Percentiles rank a stretch among this genome's conserved stretches.
Evolutionary conservation across 2,888 invertebrate species (phyloP).

Genomic region (Cepaea hortensis): DNA sequence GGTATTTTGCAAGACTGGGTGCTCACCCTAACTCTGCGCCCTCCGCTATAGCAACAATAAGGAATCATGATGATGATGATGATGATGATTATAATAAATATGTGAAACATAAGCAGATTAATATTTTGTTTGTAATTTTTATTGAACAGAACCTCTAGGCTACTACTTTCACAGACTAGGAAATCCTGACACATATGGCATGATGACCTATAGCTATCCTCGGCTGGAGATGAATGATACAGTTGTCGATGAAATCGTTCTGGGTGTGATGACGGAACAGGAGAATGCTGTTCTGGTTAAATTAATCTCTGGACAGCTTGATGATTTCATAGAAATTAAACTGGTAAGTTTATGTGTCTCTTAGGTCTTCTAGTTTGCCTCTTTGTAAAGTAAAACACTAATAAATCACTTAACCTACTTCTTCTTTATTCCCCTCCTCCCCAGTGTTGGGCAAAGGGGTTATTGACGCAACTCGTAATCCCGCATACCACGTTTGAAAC

Average conservation of each 20-base stretch:
- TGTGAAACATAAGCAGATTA: no score
- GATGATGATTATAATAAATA: no score
- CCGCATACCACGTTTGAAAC: no score
- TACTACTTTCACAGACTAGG: constrained; percentile 61
- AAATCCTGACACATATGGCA: constrained; percentile 58
- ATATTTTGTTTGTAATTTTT: background rate
- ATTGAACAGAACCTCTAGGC: constrained; percentile 65
- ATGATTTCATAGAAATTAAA: constrained; percentile 71
- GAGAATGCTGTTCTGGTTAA: constrained; percentile 69
- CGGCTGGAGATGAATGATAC: constrained; percentile 25
- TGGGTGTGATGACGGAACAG: constrained; percentile 74
- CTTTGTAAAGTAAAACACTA: background rate
- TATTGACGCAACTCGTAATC: no score
- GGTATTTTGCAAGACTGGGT: no score
- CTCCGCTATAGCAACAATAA: no score
- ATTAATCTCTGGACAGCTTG: constrained; percentile 60
- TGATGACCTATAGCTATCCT: constrained; percentile 63
- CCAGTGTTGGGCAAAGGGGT: no score
- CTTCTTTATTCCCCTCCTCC: background rate
- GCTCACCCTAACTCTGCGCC: no score
- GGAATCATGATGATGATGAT: no score
- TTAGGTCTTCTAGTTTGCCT: background rate
- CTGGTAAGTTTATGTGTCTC: constrained; percentile 62
- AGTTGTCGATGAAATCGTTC: constrained; percentile 68
- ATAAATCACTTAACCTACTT: background rate